Conservation (phyloP, 2,113 vertebrate genomes). For the Semnornis frantzii region DNA sequence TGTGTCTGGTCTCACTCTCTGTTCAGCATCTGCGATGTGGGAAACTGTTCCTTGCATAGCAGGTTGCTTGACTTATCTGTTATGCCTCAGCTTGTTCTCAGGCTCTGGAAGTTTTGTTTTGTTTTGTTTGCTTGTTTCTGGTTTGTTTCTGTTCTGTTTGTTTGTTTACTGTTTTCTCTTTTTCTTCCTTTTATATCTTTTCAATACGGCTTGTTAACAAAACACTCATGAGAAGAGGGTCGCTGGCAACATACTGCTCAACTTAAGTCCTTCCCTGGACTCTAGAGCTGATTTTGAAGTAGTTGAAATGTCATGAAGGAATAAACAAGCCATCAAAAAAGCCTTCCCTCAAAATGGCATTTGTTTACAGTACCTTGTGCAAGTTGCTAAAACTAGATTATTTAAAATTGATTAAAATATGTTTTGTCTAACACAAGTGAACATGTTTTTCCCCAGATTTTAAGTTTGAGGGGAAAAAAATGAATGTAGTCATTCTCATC, state of each 20-base stretch:
- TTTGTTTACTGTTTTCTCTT: fast-evolving
- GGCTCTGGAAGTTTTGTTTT: neutral
- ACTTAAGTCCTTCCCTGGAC: neutral
- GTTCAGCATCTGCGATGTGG: neutral
- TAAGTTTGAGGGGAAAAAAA: neutral
- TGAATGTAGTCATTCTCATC: neutral
- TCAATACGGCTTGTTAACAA: neutral
- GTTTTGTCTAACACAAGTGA: neutral
- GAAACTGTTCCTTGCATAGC: neutral
- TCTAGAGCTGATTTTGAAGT: neutral
- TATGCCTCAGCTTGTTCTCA: neutral
- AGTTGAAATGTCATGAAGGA: neutral
- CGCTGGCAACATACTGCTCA: neutral
- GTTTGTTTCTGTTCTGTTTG: too few relatives aligned
- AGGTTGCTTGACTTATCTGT: neutral
- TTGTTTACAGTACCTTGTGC: neutral
- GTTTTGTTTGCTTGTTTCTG: neutral
- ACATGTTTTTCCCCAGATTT: neutral
- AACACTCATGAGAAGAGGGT: neutral
- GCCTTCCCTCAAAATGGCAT: neutral
- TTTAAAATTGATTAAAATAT: slow-evolving; percentile 14
- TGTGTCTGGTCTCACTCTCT: neutral
- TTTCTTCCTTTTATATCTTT: neutral
- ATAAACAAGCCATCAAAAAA: slow-evolving; percentile 26
- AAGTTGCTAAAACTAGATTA: neutral